phyloP scores from a whole-genome alignment of 2,113 vertebrate genomes.

The Pleuronectes platessa region DNA sequence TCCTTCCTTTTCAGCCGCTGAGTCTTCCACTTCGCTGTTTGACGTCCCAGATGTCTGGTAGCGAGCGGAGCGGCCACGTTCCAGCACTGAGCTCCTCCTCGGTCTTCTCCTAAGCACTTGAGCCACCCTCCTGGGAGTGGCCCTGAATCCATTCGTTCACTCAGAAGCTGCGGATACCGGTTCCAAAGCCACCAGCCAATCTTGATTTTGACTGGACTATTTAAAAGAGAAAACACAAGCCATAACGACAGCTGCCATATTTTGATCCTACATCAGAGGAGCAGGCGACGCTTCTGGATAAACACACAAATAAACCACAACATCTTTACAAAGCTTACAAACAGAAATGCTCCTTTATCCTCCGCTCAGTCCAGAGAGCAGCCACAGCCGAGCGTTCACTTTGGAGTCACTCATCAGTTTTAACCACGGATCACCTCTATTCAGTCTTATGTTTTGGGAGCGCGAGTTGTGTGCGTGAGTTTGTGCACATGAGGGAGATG shows the following conservation, averaged over 20 bases:
- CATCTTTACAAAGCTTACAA: constrained; percentile 18
- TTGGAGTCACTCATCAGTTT: constrained; percentile 45
- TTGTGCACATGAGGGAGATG: constrained; percentile 43
- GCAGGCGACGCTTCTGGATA: constrained; percentile 58
- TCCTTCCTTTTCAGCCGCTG: constrained; percentile 45
- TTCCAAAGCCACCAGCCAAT: constrained; percentile 34
- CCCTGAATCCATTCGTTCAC: constrained; percentile 34
- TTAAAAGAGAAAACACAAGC: constrained; percentile 62
- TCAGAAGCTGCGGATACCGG: constrained; percentile 53
- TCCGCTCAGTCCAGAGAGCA: constrained; percentile 46
- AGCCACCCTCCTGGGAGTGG: constrained; percentile 27
- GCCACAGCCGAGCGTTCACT: constrained; percentile 34
- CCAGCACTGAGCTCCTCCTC: constrained; percentile 24
- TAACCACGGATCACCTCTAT: constrained; percentile 31
- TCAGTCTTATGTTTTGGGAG: constrained; percentile 53
- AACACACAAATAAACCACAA: constrained; percentile 1
- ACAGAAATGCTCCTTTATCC: constrained; percentile 30
- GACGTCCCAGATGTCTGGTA: constrained; percentile 85
- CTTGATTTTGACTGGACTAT: constrained; percentile 45
- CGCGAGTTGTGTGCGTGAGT: background rate
- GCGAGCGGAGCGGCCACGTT: constrained; percentile 25
- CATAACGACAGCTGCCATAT: constrained; percentile 73
- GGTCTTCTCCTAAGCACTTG: constrained; percentile 40
- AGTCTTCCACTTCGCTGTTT: constrained; percentile 69
- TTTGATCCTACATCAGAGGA: constrained; percentile 52